Evolutionary conservation across 2,113 vertebrate species (phyloP).

Genomic region (Actenoides lindsayi): DNA sequence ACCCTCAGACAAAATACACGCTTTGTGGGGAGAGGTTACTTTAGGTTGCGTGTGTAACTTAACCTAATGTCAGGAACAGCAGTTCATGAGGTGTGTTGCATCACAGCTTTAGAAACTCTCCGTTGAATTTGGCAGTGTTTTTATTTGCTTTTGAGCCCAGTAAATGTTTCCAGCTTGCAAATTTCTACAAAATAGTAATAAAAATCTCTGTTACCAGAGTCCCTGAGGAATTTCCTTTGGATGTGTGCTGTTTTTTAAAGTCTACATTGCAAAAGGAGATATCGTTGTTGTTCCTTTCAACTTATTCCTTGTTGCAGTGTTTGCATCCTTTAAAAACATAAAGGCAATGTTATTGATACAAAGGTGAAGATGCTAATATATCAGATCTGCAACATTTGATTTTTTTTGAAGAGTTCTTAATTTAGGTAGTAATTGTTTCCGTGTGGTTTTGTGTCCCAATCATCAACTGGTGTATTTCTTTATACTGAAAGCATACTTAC

Average conservation of each 20-base stretch:
- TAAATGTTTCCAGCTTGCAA: conserved; percentile 2
- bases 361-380: background rate
- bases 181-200: background rate
- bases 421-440: background rate
- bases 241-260: background rate
- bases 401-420: background rate
- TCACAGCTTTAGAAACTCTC: background rate
- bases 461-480: background rate
- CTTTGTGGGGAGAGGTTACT: background rate
- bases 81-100: background rate
- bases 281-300: background rate
- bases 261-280: background rate
- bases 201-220: background rate
- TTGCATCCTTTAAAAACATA: too few species aligned
- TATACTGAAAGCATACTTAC: background rate
- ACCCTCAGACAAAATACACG: background rate
- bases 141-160: conserved; percentile 13
- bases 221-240: background rate
- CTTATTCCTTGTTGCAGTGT: background rate
- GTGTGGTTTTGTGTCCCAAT: background rate
- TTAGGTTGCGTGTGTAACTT: background rate
- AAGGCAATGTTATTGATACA: background rate
- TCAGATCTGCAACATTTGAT: background rate
- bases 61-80: background rate
- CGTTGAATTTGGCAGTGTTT: conserved; percentile 17